Percentiles rank a stretch among this genome's conserved stretches.
Evolutionary conservation across 2,797 vertebrate genomes (phyloP).

Genomic region (Premnoplex brunnescens): DNA sequence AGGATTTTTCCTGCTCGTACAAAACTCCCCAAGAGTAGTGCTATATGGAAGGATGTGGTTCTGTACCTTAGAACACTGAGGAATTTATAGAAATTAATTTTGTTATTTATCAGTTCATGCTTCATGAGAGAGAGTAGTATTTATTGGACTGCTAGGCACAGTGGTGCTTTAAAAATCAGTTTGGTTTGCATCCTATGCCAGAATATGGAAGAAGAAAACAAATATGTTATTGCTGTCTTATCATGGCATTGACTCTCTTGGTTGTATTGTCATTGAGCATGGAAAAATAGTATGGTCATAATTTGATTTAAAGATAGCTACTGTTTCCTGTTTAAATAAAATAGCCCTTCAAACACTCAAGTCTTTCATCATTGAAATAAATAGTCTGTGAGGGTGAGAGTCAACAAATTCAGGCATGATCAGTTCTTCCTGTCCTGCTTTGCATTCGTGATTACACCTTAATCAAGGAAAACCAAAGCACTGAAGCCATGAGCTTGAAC

Average conservation of each 20-base stretch:
- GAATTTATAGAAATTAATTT: not conserved
- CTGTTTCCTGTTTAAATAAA: not conserved
- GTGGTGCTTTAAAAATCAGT: not conserved
- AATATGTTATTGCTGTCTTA: not conserved
- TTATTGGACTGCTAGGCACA: not conserved
- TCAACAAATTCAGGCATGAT: not conserved
- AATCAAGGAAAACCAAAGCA: not conserved
- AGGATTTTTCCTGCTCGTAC: not conserved
- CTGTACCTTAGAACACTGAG: not conserved
- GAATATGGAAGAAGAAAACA: not conserved
- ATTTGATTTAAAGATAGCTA: not conserved
- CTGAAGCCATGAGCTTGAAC: not conserved
- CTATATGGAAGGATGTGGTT: not conserved
- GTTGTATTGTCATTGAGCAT: not conserved
- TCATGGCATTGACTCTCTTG: not conserved
- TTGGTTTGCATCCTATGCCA: not conserved
- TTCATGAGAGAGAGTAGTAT: not conserved
- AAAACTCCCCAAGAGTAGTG: not conserved
- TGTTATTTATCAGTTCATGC: not conserved
- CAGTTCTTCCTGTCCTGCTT: not conserved
- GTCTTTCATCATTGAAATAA: not conserved
- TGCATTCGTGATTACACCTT: not conserved
- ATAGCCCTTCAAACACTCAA: not conserved
- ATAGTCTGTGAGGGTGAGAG: not conserved
- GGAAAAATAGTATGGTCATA: not conserved